Evolutionary conservation across 2,888 invertebrate genomes (phyloP), one percentile per base, ranked within the genome.

Genomic region (Aporophyla nigra): DNA sequence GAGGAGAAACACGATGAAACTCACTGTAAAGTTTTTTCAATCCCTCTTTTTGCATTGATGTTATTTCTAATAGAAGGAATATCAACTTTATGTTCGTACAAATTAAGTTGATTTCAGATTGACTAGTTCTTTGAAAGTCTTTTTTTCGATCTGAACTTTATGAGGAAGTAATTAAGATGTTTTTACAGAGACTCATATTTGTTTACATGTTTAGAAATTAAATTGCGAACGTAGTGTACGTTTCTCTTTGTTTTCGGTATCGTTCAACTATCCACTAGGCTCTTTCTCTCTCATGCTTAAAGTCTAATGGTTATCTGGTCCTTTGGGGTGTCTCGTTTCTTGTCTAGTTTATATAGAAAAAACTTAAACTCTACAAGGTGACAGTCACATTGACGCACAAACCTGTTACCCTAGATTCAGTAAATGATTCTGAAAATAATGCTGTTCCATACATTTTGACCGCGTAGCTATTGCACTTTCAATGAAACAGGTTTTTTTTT

Each of bases 301-400:
- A 59, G 24, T 61, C 24, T 43, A 46, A 16, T 21, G 43, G 21
- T 16, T 46, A 46, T 3, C 43, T 24, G 9, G 21, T 27, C 6
- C 21, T 51, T 24, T 16, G 24, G 7, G 5, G 40, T 40, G 49
- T 61, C 12, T 40, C 16, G 6, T 33, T 27, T 66, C 21, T 51
- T 43, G 16, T 24, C 21, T 43, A 9, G 21, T 24, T 69, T 27
- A 24, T 73, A 14, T 43, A 73, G 40, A 71, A 59, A 61, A 27
- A 43, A 27, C 16, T 1, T 19, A n/a, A 19, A 43, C 33, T 58
- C 19, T 19, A 43, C 9, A 7, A 10, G 43, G 1, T 9, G 33
- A 33, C 9, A 43, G 43, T 46, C 10, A 12, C 10, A 46, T 46
- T 10, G 43, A 46, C 43, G 43, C 43, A 12, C 43, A 46, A 33